A percentile compares a stretch with the other conserved stretches of the same genome.
phyloP scores from a whole-genome alignment of 1,140 invertebrate genomes.

The Chironomus tepperi region DNA sequence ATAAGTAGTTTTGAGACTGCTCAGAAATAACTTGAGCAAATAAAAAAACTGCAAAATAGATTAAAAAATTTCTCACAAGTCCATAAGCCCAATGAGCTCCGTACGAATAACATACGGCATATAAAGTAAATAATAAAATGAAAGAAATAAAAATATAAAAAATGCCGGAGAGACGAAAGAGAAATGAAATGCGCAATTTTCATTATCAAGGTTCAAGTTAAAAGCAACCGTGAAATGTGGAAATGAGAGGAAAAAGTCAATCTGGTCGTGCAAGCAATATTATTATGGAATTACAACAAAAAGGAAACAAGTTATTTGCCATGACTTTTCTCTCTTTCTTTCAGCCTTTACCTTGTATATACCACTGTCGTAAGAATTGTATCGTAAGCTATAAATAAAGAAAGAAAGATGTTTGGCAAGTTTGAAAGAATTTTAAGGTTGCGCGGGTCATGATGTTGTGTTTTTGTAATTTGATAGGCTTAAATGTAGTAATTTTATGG shows the following conservation, averaged over 20 bases:
- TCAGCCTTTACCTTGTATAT: not conserved
- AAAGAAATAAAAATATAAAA: not conserved
- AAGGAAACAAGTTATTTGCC: not conserved
- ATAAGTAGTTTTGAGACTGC: not conserved
- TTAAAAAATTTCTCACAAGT: not conserved
- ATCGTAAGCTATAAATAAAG: no score
- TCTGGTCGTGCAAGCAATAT: not conserved
- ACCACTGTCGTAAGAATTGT: not conserved
- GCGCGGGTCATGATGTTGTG: no score
- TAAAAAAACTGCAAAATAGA: not conserved
- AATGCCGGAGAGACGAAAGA: not conserved
- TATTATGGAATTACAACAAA: not conserved
- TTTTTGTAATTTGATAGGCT: no score
- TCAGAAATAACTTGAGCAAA: not conserved
- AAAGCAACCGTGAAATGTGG: not conserved
- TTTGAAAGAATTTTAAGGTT: no score
- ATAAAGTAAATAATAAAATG: not conserved
- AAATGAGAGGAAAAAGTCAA: constrained; percentile 13
- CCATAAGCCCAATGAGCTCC: not conserved
- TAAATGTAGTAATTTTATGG: no score
- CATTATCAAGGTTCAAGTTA: not conserved
- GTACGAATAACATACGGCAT: not conserved
- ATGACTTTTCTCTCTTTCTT: not conserved
- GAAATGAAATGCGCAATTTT: constrained; percentile 7
- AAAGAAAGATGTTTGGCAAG: no score